Conservation (phyloP, 2,888 invertebrate species). For the Argynnis bischoffii region DNA sequence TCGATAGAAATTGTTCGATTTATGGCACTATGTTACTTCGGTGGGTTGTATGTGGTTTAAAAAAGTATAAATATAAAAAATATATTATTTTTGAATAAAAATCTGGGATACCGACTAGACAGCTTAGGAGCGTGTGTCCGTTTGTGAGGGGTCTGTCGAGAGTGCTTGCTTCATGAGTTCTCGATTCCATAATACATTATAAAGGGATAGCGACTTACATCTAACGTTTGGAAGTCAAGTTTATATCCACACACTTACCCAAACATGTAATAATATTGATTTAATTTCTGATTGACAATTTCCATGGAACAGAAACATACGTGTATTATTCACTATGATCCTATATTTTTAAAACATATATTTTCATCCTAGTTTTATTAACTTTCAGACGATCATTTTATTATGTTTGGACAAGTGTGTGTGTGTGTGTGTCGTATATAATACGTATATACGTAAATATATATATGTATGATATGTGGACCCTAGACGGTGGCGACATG, state of each 20-base stretch:
- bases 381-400: no score
- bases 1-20: not conserved
- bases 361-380: not conserved
- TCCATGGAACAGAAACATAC: no score
- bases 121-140: not conserved
- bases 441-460: constrained; percentile 11
- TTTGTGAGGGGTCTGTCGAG: not conserved
- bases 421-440: not conserved
- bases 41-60: constrained; percentile 6
- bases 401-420: constrained; percentile 2
- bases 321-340: not conserved
- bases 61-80: not conserved
- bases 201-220: not conserved
- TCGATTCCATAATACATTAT: not conserved
- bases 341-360: not conserved
- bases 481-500: no score
- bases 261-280: not conserved
- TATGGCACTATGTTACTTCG: constrained; percentile 26
- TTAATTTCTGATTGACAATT: no score
- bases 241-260: constrained; percentile 5
- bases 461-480: constrained; percentile 3
- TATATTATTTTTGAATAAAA: not conserved
- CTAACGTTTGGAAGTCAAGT: constrained; percentile 12
- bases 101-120: constrained; percentile 3
- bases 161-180: not conserved